A percentile compares a stretch with the other conserved stretches of the same genome.
phyloP scores from a whole-genome alignment of 1,140 invertebrate genomes.

The Berghia stephanieae region DNA sequence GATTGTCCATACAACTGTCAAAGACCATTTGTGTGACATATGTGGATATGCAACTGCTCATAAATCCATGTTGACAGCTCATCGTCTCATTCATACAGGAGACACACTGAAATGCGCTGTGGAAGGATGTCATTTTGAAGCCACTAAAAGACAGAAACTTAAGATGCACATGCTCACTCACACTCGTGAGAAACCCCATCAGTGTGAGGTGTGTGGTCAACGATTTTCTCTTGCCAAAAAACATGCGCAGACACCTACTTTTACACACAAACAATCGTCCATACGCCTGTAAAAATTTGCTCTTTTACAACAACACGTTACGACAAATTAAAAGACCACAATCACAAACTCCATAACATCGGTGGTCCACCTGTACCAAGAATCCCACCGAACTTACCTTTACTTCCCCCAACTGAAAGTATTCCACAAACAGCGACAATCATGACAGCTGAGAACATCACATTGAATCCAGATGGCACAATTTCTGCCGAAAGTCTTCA shows the following conservation, averaged over 20 bases:
- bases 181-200: slow-evolving; percentile 73
- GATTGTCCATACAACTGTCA: slow-evolving; percentile 69
- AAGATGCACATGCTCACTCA: slow-evolving; percentile 70
- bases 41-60: slow-evolving; percentile 72
- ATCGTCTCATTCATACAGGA: slow-evolving; percentile 71
- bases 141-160: slow-evolving; percentile 68
- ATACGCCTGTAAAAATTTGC: slow-evolving; percentile 64
- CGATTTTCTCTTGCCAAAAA: slow-evolving; percentile 59
- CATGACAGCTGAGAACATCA: slow-evolving; percentile 23
- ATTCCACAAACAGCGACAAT: neutral
- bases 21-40: slow-evolving; percentile 71
- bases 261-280: slow-evolving; percentile 52
- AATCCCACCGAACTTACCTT: slow-evolving; percentile 19
- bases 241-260: slow-evolving; percentile 58
- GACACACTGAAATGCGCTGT: slow-evolving; percentile 70
- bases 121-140: slow-evolving; percentile 66
- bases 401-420: neutral
- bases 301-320: slow-evolving; percentile 69
- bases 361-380: slow-evolving; percentile 45
- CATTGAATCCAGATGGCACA: slow-evolving; percentile 30
- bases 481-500: slow-evolving; percentile 35
- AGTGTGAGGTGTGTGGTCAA: slow-evolving; percentile 73
- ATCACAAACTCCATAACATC: slow-evolving; percentile 52
- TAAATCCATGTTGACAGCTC: slow-evolving; percentile 72
- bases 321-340: slow-evolving; percentile 72